Conservation (phyloP, 2,888 invertebrate species). For the Zaprionus bogoriensis region DNA sequence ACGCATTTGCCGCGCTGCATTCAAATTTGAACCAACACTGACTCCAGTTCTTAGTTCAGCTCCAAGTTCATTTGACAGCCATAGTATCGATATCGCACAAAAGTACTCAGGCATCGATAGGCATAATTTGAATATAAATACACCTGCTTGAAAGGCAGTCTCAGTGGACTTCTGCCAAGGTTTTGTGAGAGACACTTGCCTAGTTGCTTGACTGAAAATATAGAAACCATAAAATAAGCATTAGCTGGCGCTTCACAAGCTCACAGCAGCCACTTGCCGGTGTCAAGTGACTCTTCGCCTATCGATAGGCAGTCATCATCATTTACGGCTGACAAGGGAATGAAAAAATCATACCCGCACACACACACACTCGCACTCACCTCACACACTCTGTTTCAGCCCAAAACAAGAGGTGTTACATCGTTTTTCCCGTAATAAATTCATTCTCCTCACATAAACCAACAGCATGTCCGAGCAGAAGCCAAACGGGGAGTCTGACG, state of each 20-base stretch:
- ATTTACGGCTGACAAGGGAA: neutral
- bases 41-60: neutral
- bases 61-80: neutral
- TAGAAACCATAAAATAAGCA: neutral
- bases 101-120: neutral
- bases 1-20: neutral
- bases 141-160: neutral
- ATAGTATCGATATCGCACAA: neutral
- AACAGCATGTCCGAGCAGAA: slow-evolving; percentile 73
- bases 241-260: neutral
- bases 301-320: neutral
- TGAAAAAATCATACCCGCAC: neutral
- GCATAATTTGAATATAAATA: neutral
- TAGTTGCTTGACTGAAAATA: neutral
- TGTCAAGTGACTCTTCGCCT: neutral
- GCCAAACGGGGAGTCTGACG: slow-evolving; percentile 84
- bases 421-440: slow-evolving; percentile 36
- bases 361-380: neutral
- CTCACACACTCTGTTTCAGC: slow-evolving; percentile 12
- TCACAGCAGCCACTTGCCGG: neutral
- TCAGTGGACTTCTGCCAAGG: too few species aligned
- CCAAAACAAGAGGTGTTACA: slow-evolving; percentile 41
- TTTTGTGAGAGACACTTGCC: neutral
- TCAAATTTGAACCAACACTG: neutral
- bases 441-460: slow-evolving; percentile 25